Percentiles rank a stretch among this genome's conserved stretches.
Conservation (phyloP, 1,140 invertebrate genomes). For the Drosophila paulistorum region DNA sequence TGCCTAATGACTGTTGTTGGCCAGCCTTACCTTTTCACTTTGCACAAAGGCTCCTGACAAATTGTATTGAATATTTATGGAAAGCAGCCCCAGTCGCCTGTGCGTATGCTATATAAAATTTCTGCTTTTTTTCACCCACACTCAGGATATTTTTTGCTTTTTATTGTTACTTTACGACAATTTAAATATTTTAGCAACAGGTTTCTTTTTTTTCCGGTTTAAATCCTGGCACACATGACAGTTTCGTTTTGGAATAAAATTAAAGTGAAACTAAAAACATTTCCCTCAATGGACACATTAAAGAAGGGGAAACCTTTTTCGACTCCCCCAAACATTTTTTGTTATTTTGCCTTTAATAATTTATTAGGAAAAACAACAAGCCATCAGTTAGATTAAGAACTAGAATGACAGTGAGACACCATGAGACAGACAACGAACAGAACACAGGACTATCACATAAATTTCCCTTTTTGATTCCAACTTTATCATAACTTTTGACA, state of each 20-base stretch:
- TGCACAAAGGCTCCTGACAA: slow-evolving; percentile 15
- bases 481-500: slow-evolving; percentile 12
- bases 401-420: background rate
- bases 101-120: slow-evolving; percentile 6
- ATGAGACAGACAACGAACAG: background rate
- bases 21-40: slow-evolving; percentile 10
- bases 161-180: slow-evolving; percentile 41
- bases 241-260: slow-evolving; percentile 25
- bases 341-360: background rate
- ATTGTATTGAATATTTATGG: slow-evolving; percentile 49
- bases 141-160: slow-evolving; percentile 2
- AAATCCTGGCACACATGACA: background rate
- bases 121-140: background rate
- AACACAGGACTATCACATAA: background rate
- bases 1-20: slow-evolving; percentile 45
- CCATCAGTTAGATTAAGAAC: slow-evolving; percentile 10
- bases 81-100: slow-evolving; percentile 8
- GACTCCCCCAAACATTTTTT: background rate
- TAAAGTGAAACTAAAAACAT: slow-evolving; percentile 25
- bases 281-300: slow-evolving; percentile 15
- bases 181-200: slow-evolving; percentile 62
- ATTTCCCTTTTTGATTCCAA: slow-evolving; percentile 8
- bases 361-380: slow-evolving; percentile 10
- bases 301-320: background rate
- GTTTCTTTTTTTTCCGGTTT: slow-evolving; percentile 38